These are phyloP conservation scores for Drosophila trichaetosa DNA, from an alignment of 2,888 invertebrate genomes.

Conservation along the genomic window DNA sequence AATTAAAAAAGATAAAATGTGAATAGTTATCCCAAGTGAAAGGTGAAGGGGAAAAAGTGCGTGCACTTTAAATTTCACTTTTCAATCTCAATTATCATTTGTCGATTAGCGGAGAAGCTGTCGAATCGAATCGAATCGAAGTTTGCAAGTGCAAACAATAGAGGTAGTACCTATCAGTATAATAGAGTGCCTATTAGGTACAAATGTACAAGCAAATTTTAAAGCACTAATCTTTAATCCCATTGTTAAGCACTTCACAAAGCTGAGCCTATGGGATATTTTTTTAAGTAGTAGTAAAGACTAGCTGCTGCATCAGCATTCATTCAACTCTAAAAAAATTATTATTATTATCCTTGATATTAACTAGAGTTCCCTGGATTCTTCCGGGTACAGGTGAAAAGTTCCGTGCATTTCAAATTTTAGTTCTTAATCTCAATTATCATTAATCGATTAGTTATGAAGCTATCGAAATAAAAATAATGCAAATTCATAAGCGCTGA, in stretches of 20 bases:
- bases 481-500: background rate
- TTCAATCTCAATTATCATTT: background rate
- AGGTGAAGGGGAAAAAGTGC: background rate
- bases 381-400: background rate
- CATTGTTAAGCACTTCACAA: slow-evolving; percentile 53
- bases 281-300: background rate
- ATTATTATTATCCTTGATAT: background rate
- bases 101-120: background rate
- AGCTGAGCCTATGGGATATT: background rate
- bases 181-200: background rate
- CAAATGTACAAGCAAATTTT: background rate
- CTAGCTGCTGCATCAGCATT: background rate
- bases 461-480: slow-evolving; percentile 1
- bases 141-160: background rate
- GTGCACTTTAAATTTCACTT: background rate
- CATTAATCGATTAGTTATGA: background rate
- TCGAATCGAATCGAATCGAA: background rate
- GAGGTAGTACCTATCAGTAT: too few relatives aligned
- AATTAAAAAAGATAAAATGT: background rate
- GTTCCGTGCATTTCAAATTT: background rate
- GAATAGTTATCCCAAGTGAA: background rate
- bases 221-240: slow-evolving; percentile 37
- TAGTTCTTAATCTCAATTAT: background rate
- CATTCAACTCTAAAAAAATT: background rate
- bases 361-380: background rate